A percentile compares a stretch with the other conserved stretches of the same genome.
These are phyloP conservation scores for Cyclura pinguis DNA, from an alignment of 2,797 vertebrate genomes.

Conservation along the genomic window DNA sequence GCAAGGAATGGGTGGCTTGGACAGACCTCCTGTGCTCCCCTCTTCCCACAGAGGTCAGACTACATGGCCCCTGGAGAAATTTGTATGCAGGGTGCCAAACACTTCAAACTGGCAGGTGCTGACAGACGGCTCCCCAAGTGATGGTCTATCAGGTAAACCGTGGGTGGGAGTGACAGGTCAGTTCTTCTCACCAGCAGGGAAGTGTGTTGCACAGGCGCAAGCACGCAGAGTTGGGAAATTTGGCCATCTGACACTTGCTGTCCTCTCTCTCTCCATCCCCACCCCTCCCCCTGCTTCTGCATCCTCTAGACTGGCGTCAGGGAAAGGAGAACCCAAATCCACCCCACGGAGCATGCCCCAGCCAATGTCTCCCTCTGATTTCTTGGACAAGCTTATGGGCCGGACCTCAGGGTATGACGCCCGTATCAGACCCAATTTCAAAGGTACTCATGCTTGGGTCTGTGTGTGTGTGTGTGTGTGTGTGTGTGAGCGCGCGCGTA, in stretches of 20 bases:
- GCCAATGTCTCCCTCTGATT: slow-evolving; percentile 92
- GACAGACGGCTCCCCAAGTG: neutral
- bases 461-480: neutral
- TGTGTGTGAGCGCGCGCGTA: too few species aligned
- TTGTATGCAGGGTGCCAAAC: neutral
- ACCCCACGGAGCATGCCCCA: slow-evolving; percentile 78
- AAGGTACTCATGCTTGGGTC: slow-evolving; percentile 82
- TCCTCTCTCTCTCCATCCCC: neutral
- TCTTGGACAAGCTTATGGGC: slow-evolving; percentile 97
- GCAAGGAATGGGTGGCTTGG: too few species aligned
- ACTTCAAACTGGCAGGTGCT: neutral
- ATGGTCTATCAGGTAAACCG: too few species aligned
- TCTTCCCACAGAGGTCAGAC: too few species aligned
- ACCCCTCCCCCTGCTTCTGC: neutral
- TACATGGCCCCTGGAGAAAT: too few species aligned
- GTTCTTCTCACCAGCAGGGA: neutral
- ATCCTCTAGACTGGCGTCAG: slow-evolving; percentile 85
- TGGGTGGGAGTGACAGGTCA: neutral
- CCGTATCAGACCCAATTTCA: slow-evolving; percentile 95
- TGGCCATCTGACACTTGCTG: slow-evolving; percentile 22
- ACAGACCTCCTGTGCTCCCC: too few species aligned
- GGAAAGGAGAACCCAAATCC: slow-evolving; percentile 90
- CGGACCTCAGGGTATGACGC: slow-evolving; percentile 93
- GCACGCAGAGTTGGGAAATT: too few species aligned
- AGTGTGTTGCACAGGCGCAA: too few species aligned